Conservation (phyloP, 2,888 invertebrate species). For the Galerucella calmariensis region DNA sequence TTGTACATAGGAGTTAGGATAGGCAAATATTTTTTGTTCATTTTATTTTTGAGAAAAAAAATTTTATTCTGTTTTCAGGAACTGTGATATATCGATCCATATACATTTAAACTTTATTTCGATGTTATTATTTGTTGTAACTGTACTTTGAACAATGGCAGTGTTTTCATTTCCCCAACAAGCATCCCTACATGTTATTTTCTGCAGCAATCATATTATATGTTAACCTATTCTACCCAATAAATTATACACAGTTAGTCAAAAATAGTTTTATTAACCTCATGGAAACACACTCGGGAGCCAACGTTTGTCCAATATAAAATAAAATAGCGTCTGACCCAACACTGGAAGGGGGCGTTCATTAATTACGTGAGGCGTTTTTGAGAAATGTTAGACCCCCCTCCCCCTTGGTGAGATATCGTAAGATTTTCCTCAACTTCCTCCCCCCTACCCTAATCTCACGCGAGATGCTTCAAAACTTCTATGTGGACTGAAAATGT, state of each 20-base stretch:
- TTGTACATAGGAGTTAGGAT: conserved; percentile 47
- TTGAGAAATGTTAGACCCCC: too few species aligned
- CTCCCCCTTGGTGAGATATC: too few species aligned
- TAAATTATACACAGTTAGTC: conserved; percentile 34
- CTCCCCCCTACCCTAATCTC: too few species aligned
- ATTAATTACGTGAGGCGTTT: too few species aligned
- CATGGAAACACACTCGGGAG: too few species aligned
- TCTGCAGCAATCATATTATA: conserved; percentile 7
- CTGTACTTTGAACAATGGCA: conserved; percentile 6
- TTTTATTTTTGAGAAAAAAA: conserved; percentile 27
- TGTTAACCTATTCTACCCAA: conserved; percentile 41
- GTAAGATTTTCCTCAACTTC: too few species aligned
- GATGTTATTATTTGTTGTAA: conserved; percentile 8
- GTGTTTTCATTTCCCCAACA: conserved; percentile 3
- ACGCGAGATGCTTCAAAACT: too few species aligned
- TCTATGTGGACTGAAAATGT: too few species aligned
- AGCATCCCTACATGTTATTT: neutral
- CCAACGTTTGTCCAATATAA: too few species aligned
- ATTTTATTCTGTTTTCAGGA: conserved; percentile 33
- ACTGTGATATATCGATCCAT: conserved; percentile 36
- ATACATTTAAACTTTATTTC: conserved; percentile 10
- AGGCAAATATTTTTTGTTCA: conserved; percentile 31
- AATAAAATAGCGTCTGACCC: too few species aligned
- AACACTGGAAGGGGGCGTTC: too few species aligned
- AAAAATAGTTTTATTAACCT: neutral